Evolutionary conservation across 1,140 invertebrate genomes (phyloP), one percentile per base, ranked within the genome.

Genomic region (Gryon sp.): DNA sequence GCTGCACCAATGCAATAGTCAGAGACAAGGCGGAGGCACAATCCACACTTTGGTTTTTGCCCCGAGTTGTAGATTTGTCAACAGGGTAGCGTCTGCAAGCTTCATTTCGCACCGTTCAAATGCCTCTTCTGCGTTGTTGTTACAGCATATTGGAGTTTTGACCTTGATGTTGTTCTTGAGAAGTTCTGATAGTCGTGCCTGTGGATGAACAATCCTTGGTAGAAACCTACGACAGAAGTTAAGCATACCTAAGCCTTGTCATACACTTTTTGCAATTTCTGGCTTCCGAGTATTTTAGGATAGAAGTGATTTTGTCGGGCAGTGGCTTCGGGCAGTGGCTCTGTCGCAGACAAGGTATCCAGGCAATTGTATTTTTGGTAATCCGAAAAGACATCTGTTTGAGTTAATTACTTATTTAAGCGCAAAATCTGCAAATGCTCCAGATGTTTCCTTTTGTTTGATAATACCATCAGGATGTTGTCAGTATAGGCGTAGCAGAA

Each of bases 71-170:
- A 20, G 41, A 6, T 38, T 48, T n/a, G 14, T 19, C 16, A 86
- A 43, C 20, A 60, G 38, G 5, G 81, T 50, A 4, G 80, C 78
- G 2, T 82, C 41, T 14, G 74, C 75, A 7, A 89, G 48, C 7
- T 24, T 57, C 16, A 66, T 5, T 76, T 89, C 90, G 45, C 82
- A 86, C 12, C 75, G 28, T 8, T 82, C 53, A 57, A 90, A 90
- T 1, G 86, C 82, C 52, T 43, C 2, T 12, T 70, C 24, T 36
- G 11, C 34, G 3, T 36, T 14, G 11, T 12, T n/a, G 28, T 4
- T 32, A 5, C 28, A 32, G 6, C 2, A n/a, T 6, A 32, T n/a
- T 4, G 28, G 28, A 9, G 28, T n/a, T 4, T 32, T 32, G 4
- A 5, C 28, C 28, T 32, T 32, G 4, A 32, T 6, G 11, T 32